Conservation (phyloP, 35 echinoderm and acorn worm species). For the Apostichopus parvimensis region DNA sequence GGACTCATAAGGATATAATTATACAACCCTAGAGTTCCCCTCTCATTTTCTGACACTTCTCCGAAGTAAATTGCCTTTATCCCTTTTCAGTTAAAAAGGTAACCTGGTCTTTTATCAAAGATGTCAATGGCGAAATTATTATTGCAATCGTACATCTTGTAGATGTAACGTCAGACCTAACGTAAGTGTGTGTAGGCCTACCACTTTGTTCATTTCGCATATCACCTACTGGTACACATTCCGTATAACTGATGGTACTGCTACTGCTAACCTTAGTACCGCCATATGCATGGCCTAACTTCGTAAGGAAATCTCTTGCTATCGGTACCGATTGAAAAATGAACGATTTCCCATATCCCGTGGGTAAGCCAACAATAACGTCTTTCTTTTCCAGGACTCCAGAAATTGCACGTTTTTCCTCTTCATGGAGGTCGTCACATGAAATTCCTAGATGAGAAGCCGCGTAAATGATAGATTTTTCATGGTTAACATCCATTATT, state of each 20-base stretch:
- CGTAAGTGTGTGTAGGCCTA: too few species aligned
- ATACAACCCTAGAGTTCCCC: background rate
- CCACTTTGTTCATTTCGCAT: too few species aligned
- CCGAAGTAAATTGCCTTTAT: constrained; percentile 17
- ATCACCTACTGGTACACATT: too few species aligned
- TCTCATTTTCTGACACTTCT: background rate
- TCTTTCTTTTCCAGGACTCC: constrained; percentile 1
- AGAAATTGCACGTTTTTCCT: background rate
- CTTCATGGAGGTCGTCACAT: background rate
- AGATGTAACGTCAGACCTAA: too few species aligned
- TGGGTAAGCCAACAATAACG: constrained; percentile 20
- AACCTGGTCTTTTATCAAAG: constrained; percentile 40
- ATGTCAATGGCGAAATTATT: constrained; percentile 43
- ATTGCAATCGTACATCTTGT: background rate
- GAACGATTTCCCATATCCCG: constrained; percentile 39
- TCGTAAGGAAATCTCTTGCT: constrained; percentile 3
- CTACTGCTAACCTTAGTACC: background rate
- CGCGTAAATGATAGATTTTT: background rate
- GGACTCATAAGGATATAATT: constrained; percentile 30
- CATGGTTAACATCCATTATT: background rate
- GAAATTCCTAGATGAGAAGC: background rate
- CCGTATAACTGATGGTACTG: too few species aligned
- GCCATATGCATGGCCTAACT: background rate
- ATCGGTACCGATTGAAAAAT: constrained; percentile 17
- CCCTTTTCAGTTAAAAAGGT: constrained; percentile 19